A percentile compares a stretch with the other conserved stretches of the same genome.
Evolutionary conservation across 2,113 vertebrate species (phyloP).

Genomic region (Sclerurus mexicanus): DNA sequence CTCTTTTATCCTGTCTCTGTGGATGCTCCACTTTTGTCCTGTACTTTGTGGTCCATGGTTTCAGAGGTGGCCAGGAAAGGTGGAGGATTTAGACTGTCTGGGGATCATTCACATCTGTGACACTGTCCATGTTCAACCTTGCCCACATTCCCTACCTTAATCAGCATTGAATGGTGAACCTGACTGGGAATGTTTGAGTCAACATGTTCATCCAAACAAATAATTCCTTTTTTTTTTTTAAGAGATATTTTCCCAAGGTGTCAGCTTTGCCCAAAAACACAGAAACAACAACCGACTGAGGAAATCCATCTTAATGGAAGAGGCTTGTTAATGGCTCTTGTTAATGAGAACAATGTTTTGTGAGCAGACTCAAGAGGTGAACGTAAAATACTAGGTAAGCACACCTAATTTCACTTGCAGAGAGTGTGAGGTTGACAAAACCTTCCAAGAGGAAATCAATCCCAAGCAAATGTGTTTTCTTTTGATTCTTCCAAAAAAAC

Average conservation of each 20-base stretch:
- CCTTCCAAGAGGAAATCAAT: not conserved
- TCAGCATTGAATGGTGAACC: not conserved
- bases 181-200: not conserved
- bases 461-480: not conserved
- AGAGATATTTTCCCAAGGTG: not conserved
- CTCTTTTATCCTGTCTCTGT: not conserved
- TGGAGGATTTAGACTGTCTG: not conserved
- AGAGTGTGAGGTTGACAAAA: not conserved
- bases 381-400: not conserved
- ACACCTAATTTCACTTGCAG: not conserved
- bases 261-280: not conserved
- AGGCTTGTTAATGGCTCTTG: not conserved
- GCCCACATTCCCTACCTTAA: not conserved
- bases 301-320: not conserved
- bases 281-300: not conserved
- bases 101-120: not conserved
- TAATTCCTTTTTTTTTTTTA: not conserved
- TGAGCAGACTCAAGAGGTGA: not conserved
- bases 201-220: not conserved
- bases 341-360: not conserved
- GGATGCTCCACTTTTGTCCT: not conserved
- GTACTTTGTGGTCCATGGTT: not conserved
- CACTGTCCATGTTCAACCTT: not conserved
- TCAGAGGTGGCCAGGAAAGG: not conserved
- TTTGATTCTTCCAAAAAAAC: not conserved